Evolutionary conservation across 2,888 invertebrate species (phyloP), one percentile per base, ranked within the genome.

Genomic region (Exocentrus adspersus): DNA sequence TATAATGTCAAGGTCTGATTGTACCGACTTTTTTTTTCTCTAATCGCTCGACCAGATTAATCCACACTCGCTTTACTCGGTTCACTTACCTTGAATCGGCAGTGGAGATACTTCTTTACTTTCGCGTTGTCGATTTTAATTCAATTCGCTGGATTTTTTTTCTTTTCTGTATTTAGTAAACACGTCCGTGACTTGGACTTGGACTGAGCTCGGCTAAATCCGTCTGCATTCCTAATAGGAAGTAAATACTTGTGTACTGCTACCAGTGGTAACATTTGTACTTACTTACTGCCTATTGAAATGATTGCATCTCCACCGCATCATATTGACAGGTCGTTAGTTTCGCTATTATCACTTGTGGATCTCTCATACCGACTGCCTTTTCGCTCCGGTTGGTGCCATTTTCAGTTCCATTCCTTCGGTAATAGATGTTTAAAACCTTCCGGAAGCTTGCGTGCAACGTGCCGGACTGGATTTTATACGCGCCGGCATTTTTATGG

Each of bases 251-350:
- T 28, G 62, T 70, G 62, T 58, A n/a, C n/a, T n/a, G n/a, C n/a
- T n/a, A n/a, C n/a, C n/a, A n/a, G n/a, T n/a, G n/a, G n/a, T 45
- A 64, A 67, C 69, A 70, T 72, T 70, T 69, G 69, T 72, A 70
- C 69, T 69, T 71, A 70, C 66, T 62, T 69, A 72, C 66, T 68
- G 54, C 72, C 72, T 63, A 72, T 72, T 72, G 68, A 72, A 72
- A 69, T 72, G 72, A 72, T 72, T 45, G 64, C 71, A 72, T 72
- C 70, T 69, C 7, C 41, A 21, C 16, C 12, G 53, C 61, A 57
- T 57, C 62, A 64, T 62, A 64, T 50, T 43, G 59, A 59, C 59
- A 50, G 59, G 54, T 54, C 64, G 58, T 69, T n/a, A 67, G 43
- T 28, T 64, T 56, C 60, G 46, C 62, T 62, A 63, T 65, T 68